Conservation (phyloP, 2,888 invertebrate genomes). For the Junonia oenone region DNA sequence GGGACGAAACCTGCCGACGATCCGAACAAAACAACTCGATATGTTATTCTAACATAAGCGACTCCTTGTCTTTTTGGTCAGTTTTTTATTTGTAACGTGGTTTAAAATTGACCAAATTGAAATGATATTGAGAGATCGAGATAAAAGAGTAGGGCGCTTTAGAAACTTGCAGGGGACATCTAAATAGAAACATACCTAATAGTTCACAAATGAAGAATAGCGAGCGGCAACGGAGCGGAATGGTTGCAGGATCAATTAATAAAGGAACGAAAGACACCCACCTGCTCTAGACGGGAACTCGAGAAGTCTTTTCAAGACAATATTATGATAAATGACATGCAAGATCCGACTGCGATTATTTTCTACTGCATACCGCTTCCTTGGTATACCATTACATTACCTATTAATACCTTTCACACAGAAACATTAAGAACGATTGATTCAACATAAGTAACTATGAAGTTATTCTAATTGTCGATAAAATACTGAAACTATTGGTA, state of each 20-base stretch:
- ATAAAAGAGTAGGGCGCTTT: no score
- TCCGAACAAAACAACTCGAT: conserved; percentile 15
- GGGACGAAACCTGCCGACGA: conserved; percentile 27
- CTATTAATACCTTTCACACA: conserved; percentile 40
- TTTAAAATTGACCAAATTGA: not conserved
- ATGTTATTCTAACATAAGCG: conserved; percentile 1
- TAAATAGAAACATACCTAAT: not conserved
- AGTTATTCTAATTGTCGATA: not conserved
- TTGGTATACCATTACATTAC: conserved; percentile 35
- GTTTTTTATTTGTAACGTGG: not conserved
- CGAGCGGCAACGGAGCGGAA: conserved; percentile 24
- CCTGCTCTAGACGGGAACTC: conserved; percentile 46
- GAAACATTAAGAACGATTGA: not conserved
- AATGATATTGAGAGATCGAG: not conserved
- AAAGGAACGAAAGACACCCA: conserved; percentile 51
- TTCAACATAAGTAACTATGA: not conserved
- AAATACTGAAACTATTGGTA: not conserved
- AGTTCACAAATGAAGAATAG: not conserved
- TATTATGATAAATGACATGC: conserved; percentile 65
- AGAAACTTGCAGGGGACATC: not conserved
- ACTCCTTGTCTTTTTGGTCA: not conserved
- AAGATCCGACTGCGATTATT: conserved; percentile 47
- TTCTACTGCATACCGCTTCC: conserved; percentile 32
- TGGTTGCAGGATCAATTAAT: conserved; percentile 51
- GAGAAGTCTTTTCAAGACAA: conserved; percentile 55